Base-by-base conservation (phyloP, 2,797 vertebrate genomes). In the Alectoris magna region DNA sequence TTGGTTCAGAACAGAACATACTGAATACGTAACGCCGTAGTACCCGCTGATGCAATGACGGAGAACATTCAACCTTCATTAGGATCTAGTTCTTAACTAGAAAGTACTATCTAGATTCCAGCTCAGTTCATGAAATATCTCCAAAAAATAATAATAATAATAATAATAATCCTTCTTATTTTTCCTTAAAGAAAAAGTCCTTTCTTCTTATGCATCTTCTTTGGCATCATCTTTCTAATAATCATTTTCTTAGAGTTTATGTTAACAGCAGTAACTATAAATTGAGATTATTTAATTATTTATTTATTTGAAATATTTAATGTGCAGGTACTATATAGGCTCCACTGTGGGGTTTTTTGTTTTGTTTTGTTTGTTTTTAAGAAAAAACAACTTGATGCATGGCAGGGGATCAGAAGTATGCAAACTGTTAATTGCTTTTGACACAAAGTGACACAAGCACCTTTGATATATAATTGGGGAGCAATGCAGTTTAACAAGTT, bases 381-480 rank as follows among this genome's bases (percentile, higher is more conserved):
- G 72, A 13, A 16, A 14, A n/a, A 81, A n/a, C 17, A 27, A 46
- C 24, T 81, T 4, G 1, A 51, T 67, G 38, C 13, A 76, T 67
- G 93, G 68, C 76, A 89, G 83, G 46, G 4, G 23, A 92, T 94
- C 91, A 95, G 77, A 16, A 88, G 29, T 27, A 27, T 60, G 49
- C 90, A 95, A 97, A 88, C 58, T 87, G 67, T 91, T 94, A 87
- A 96, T 97, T 96, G 86, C 69, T 94, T 96, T 88, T 97, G 92
- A 95, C 84, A 91, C 60, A 63, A 77, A 96, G 87, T 96, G 97
- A 94, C 95, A 96, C 82, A 22, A 81, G 79, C 60, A 96, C 77
- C 93, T 97, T 97, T 97, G 96, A 94, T 97, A 91, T 76, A 96
- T 94, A 96, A 97, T 89, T 96, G 96, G 91, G 84, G 94, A 97